Percentiles rank a stretch among this genome's conserved stretches.
phyloP scores from a whole-genome alignment of 92 coral and sea anemone genomes.

The Bergia puertoricense region DNA sequence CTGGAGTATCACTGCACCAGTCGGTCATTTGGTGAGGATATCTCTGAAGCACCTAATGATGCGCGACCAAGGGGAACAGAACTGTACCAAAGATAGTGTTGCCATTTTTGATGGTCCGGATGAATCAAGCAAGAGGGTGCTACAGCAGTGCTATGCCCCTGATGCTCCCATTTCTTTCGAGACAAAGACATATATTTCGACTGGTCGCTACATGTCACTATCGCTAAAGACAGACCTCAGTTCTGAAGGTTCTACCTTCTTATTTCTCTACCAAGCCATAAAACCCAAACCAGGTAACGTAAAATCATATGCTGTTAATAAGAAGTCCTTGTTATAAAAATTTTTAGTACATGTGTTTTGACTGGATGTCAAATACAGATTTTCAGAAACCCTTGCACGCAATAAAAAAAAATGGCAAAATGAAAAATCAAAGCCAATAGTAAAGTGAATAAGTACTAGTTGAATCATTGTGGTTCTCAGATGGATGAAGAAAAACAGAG shows the following conservation, averaged over 20 bases:
- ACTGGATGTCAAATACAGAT: too few species aligned
- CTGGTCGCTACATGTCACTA: slow-evolving; percentile 1
- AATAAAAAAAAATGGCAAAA: too few species aligned
- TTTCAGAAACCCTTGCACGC: too few species aligned
- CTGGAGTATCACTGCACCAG: slow-evolving; percentile 31
- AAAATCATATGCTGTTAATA: background rate
- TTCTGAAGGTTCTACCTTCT: background rate
- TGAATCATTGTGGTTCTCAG: too few species aligned
- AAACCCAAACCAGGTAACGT: slow-evolving; percentile 23
- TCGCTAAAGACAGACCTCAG: slow-evolving; percentile 1
- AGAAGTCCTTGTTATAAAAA: too few species aligned
- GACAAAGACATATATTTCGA: background rate
- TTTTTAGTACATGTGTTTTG: too few species aligned
- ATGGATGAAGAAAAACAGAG: too few species aligned
- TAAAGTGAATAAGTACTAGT: too few species aligned
- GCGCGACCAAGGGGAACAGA: background rate
- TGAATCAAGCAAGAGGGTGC: background rate
- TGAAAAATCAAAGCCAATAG: too few species aligned
- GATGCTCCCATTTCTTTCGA: background rate
- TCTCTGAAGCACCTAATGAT: background rate
- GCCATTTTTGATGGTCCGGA: background rate
- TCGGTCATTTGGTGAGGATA: slow-evolving; percentile 21
- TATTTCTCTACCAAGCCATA: slow-evolving; percentile 3
- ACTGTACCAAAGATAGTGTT: slow-evolving; percentile 2
- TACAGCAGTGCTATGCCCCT: background rate